phyloP scores from a whole-genome alignment of 2,888 invertebrate species.

The Pristionchus entomophagus region DNA sequence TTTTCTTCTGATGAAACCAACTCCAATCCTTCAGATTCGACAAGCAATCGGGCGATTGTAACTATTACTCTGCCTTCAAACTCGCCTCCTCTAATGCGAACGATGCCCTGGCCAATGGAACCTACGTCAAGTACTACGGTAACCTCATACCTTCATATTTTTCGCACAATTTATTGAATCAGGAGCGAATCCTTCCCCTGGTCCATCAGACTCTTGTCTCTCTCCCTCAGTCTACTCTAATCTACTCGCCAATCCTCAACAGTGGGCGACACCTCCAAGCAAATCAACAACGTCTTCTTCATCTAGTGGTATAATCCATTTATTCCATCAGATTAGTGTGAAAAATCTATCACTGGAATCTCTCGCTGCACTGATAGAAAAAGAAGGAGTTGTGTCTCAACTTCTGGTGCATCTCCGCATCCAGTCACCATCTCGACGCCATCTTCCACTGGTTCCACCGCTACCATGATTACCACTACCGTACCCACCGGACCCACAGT shows the following conservation, averaged over 20 bases:
- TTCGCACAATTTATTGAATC: no score
- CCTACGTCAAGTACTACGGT: slow-evolving; percentile 25
- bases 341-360: no score
- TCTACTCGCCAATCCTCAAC: slow-evolving; percentile 1
- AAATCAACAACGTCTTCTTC: neutral
- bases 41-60: neutral
- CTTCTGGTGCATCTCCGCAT: no score
- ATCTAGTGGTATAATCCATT: neutral
- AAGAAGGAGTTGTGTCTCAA: no score
- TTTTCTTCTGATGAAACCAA: no score
- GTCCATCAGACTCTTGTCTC: neutral
- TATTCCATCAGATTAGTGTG: no score
- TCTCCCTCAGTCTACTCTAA: neutral
- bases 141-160: no score
- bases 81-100: neutral
- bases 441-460: neutral
- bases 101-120: neutral
- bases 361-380: no score
- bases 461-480: neutral
- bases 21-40: slow-evolving; percentile 25
- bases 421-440: neutral
- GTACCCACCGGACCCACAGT: neutral
- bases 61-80: neutral
- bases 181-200: neutral
- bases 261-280: neutral